Base-by-base conservation (phyloP, 2,113 vertebrate genomes). In the Vimba vimba region DNA sequence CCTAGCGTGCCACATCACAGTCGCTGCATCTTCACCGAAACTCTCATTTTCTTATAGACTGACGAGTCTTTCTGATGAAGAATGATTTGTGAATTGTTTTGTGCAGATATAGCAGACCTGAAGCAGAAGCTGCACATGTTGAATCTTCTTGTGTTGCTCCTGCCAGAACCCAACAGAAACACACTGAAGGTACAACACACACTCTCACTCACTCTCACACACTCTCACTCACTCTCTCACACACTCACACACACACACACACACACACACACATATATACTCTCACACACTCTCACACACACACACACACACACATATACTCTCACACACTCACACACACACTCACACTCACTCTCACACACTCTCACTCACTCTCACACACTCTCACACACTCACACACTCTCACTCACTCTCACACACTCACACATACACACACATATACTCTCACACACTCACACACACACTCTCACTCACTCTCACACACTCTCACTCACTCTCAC, bases 41-140 rank as follows among this genome's bases (percentile, higher is more conserved):
- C 36, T 39, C 36, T 39, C 5, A 6, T 39, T 39, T 50, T 45
- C 33, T 66, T 2, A 4, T 4, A 23, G 8, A 19, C 30, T 39
- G 17, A 10, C 9, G 66, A 36, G 36, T 75, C 13, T 45, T 17
- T 55, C 13, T 57, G 3, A 76, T 3, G 7, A 25, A 19, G 74
- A 10, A 19, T 82, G 0, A 83, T n/a, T 55, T 71, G 3, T 52
- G 2, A 21, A 60, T 62, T 19, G 39, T 27, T 57, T 23, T 82
- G 27, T 50, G 4, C 76, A 97, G 97, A 96, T 88, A 96, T 97
- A 88, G 93, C 94, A 55, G 95, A 97, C 57, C 92, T 96, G 88
- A 97, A 95, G 68, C 97, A 97, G 91, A 97, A 96, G 86, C 92
- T 98, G 13, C 96, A 97, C 88, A 95, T 97, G 86, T 94, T 98